Evolutionary conservation across 2,113 vertebrate genomes (phyloP).

Genomic region (Trichomycterus rosablanca): DNA sequence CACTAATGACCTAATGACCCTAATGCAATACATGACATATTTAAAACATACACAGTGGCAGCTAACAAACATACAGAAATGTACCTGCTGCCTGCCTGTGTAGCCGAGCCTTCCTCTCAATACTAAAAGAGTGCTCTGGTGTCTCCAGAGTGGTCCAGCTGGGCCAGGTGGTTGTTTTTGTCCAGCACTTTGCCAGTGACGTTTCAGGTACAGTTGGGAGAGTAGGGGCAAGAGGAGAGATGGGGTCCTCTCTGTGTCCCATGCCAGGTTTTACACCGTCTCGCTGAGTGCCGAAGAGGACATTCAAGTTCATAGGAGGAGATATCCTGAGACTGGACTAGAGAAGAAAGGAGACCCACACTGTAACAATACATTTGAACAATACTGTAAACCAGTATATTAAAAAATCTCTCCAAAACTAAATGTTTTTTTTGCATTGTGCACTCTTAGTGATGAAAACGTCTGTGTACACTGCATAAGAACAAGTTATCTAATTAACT

Average conservation of each 20-base stretch:
- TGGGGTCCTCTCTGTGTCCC: slow-evolving; percentile 78
- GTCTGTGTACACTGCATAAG: not conserved
- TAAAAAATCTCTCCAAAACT: too few species aligned
- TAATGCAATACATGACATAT: too few species aligned
- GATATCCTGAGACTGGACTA: slow-evolving; percentile 90
- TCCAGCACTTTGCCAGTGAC: slow-evolving; percentile 81
- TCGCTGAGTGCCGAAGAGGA: slow-evolving; percentile 77
- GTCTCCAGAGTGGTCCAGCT: slow-evolving; percentile 80
- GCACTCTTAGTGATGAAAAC: too few species aligned
- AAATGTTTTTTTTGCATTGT: too few species aligned
- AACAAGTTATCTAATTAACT: not conserved
- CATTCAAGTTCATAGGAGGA: slow-evolving; percentile 85
- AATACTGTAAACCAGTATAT: too few species aligned
- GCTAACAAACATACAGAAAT: too few species aligned
- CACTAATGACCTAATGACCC: too few species aligned
- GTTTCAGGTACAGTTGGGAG: slow-evolving; percentile 66
- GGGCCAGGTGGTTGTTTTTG: slow-evolving; percentile 82
- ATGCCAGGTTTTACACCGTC: slow-evolving; percentile 77
- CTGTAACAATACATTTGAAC: not conserved
- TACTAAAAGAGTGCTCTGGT: slow-evolving; percentile 85
- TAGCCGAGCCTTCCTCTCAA: slow-evolving; percentile 90
- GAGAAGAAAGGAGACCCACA: not conserved
- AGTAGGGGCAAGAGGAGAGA: slow-evolving; percentile 75
- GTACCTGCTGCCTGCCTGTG: slow-evolving; percentile 95
- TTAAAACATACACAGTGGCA: too few species aligned